These are phyloP conservation scores for Neogobius melanostomus DNA, from an alignment of 2,113 vertebrate species.

Conservation along the genomic window DNA sequence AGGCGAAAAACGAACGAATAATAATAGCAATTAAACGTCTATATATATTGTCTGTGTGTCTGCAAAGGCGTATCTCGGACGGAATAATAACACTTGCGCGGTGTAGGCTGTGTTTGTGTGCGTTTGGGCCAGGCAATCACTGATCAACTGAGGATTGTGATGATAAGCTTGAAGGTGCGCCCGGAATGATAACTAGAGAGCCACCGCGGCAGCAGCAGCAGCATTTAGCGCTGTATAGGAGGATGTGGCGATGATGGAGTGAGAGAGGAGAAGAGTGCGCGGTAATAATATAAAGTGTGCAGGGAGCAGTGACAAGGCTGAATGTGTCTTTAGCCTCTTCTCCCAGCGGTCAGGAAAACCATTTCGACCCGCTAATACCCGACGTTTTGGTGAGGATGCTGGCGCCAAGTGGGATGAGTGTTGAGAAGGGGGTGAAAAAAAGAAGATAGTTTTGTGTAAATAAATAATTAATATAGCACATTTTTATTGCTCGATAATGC, in stretches of 20 bases:
- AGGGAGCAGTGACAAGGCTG: neutral
- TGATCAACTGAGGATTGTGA: conserved; percentile 46
- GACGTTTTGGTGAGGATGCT: neutral
- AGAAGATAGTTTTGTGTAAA: no score
- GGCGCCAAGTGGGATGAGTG: no score
- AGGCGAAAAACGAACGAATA: conserved; percentile 22
- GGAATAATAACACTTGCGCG: conserved; percentile 20
- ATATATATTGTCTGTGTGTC: conserved; percentile 33
- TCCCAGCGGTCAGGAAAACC: neutral
- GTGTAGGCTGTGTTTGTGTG: conserved; percentile 4
- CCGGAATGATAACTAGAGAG: conserved; percentile 10
- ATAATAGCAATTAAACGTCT: conserved; percentile 46
- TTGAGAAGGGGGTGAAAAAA: no score
- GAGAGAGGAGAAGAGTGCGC: neutral
- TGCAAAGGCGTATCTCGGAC: conserved; percentile 6
- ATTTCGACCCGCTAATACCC: neutral
- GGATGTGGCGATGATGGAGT: neutral
- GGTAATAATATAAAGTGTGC: neutral
- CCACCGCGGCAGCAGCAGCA: neutral
- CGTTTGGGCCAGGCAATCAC: conserved; percentile 21
- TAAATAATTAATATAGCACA: no score
- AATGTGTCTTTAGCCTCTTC: neutral
- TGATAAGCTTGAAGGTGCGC: conserved; percentile 25
- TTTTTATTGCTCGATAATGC: no score
- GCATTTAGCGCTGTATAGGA: neutral